Percentiles rank a stretch among this genome's conserved stretches.
Evolutionary conservation across 2,113 vertebrate genomes (phyloP).

Genomic region (Labeo catla): DNA sequence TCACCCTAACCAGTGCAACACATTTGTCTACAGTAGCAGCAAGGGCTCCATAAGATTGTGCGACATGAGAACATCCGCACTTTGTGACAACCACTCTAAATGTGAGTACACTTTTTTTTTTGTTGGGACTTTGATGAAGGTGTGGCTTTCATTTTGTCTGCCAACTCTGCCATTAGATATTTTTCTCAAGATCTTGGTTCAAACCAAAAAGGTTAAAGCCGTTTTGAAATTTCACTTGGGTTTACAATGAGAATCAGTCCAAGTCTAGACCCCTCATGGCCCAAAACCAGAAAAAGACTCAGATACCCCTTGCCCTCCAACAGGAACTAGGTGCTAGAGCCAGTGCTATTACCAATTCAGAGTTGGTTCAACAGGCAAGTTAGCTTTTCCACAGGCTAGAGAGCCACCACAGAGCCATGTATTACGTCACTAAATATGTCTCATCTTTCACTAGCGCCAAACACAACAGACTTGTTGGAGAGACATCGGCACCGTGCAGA

Average conservation of each 20-base stretch:
- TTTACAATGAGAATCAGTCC: background rate
- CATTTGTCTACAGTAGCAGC: constrained; percentile 91
- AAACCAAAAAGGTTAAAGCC: background rate
- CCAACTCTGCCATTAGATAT: background rate
- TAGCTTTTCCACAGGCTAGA: too few relatives aligned
- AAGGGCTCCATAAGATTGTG: constrained; percentile 89
- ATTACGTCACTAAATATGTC: too few relatives aligned
- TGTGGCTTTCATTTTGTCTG: background rate
- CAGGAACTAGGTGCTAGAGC: too few relatives aligned
- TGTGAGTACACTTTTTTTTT: constrained; percentile 71
- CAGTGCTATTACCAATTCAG: too few relatives aligned
- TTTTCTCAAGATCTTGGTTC: background rate
- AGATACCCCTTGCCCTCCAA: background rate
- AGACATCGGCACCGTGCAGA: too few relatives aligned
- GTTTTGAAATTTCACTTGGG: background rate
- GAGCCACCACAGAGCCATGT: too few relatives aligned
- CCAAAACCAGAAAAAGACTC: background rate
- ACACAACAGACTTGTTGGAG: too few relatives aligned
- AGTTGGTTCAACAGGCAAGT: too few relatives aligned
- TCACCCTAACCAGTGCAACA: constrained; percentile 88
- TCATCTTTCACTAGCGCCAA: too few relatives aligned
- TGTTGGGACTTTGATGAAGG: background rate
- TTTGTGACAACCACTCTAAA: constrained; percentile 88
- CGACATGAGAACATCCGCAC: constrained; percentile 84
- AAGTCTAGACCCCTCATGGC: background rate